phyloP scores from a whole-genome alignment of 2,888 invertebrate genomes.

The Azorinus chamasolen region DNA sequence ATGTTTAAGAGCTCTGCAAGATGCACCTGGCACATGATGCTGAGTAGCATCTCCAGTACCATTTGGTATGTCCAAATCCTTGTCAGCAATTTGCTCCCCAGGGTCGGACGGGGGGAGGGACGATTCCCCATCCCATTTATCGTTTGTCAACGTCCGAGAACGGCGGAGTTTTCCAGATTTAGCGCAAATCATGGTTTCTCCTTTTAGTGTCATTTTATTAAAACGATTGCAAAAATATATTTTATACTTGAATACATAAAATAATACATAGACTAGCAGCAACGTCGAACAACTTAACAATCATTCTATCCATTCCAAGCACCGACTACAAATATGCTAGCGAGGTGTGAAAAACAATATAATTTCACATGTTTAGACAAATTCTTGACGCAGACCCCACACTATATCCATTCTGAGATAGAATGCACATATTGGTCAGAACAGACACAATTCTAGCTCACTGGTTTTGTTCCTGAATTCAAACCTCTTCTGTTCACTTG shows the following conservation, averaged over 20 bases:
- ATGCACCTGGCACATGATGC: conserved; percentile 86
- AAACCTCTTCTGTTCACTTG: too few relatives aligned
- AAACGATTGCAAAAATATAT: not conserved
- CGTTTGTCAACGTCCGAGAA: conserved; percentile 56
- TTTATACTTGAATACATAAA: too few relatives aligned
- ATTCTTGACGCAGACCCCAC: too few relatives aligned
- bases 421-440: not conserved
- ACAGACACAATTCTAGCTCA: not conserved
- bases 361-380: too few relatives aligned
- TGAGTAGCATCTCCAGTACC: not conserved
- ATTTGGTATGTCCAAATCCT: conserved; percentile 1
- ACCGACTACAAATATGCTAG: too few relatives aligned
- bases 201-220: conserved; percentile 57
- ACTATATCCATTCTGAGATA: too few relatives aligned
- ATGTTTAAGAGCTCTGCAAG: conserved; percentile 95
- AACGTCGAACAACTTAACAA: too few relatives aligned
- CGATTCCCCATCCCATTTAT: conserved; percentile 27
- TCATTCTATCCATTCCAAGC: too few relatives aligned
- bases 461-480: too few relatives aligned
- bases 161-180: conserved; percentile 52
- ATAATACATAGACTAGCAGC: too few relatives aligned
- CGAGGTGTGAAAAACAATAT: too few relatives aligned
- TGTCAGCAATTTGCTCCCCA: not conserved
- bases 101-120: conserved; percentile 31
- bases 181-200: conserved; percentile 55